Base-by-base conservation (phyloP, 1,140 invertebrate genomes). In the Zaprionus nigranus region DNA sequence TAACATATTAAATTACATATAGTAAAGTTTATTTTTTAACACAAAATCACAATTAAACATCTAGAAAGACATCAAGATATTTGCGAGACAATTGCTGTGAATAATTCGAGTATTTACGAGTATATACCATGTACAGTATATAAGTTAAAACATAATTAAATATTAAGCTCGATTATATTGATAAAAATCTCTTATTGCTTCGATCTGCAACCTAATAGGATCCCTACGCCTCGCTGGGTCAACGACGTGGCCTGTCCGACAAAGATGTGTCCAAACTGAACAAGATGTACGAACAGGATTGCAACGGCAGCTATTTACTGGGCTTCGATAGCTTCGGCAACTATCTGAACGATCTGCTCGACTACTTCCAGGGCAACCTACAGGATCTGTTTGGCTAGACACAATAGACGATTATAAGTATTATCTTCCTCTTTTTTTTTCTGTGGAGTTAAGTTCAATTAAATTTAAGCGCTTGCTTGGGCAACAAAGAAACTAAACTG, bases 251-350 rank as follows among this genome's bases (percentile, higher is more conserved):
- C 36, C 91, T 96, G 38, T 96, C 95, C 51, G 93, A 94, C 53
- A 95, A 95, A 57, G 96, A 96, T 74, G 92, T 95, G 9, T 74
- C 92, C 5, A 97, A 96, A 85, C 76, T 96, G 2, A 94, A 95
- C 75, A 93, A 93, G 75, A 96, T 96, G 95, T 96, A 96, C 81
- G 85, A 93, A 64, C 90, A 91, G 11, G 92, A 94, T 72, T 94
- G 94, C 72, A 79, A 85, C 54, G 78, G 68, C 9, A 65, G 65
- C 60, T 75, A 71, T 13, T 58, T 92, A 15, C 74, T 92, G 17
- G 80, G 75, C 46, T 80, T 92, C n/a, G 90, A 92, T 49, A 63
- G 63, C 51, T 79, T 92, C 28, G 79, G 84, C 1, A 76, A 54
- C 57, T 92, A 91, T 46, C 49, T 92, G 17, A 71, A 92, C 69